Conservation (phyloP, 30 jellyfish, hydroid and myxozoan species). For the Pseudorhiza aurosa region DNA sequence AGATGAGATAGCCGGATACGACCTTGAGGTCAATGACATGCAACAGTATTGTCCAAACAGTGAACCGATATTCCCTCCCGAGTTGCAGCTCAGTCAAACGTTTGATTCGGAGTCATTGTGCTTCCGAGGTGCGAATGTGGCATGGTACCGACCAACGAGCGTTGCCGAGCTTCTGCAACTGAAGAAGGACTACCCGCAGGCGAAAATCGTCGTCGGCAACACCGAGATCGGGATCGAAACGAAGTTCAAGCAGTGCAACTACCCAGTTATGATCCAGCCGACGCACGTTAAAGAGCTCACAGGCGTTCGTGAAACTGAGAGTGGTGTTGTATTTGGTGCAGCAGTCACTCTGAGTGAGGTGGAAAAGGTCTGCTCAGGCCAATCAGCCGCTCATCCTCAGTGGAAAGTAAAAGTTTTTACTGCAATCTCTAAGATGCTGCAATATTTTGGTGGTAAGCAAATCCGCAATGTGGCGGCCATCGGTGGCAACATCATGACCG, state of each 20-base stretch:
- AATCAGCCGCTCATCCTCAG: constrained; percentile 12
- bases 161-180: neutral
- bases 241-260: constrained; percentile 33
- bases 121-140: constrained; percentile 8
- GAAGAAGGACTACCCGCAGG: constrained; percentile 28
- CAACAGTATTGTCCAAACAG: constrained; percentile 6
- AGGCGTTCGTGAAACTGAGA: neutral
- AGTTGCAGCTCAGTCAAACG: constrained; percentile 21
- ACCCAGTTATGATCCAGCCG: constrained; percentile 41
- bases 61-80: constrained; percentile 65
- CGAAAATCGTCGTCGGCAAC: constrained; percentile 45
- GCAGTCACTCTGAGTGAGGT: constrained; percentile 34
- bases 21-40: neutral
- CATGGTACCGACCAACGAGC: constrained; percentile 38
- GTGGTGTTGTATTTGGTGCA: constrained; percentile 24
- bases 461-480: constrained; percentile 43
- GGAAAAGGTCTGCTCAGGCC: constrained; percentile 2
- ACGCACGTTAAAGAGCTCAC: constrained; percentile 22
- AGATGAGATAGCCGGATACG: neutral
- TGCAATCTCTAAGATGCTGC: constrained; percentile 13
- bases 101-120: constrained; percentile 30
- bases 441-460: constrained; percentile 40
- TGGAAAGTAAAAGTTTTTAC: constrained; percentile 41
- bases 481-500: constrained; percentile 39
- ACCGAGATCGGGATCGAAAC: constrained; percentile 38